These are phyloP conservation scores for Pelusios castaneus DNA, from an alignment of 2,113 vertebrate genomes.

Conservation along the genomic window DNA sequence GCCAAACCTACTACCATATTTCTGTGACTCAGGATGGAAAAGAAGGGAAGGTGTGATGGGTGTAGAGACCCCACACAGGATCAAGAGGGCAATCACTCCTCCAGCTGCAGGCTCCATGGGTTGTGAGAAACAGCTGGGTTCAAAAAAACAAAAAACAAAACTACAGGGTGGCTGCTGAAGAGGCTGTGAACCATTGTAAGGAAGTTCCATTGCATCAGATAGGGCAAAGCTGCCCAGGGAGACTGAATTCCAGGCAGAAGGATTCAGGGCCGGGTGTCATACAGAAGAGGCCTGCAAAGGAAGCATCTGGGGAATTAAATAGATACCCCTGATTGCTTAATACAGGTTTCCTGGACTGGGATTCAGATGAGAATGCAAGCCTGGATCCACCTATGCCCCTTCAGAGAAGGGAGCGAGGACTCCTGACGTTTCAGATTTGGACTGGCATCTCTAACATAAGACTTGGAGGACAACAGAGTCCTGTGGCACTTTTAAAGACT, in stretches of 20 bases:
- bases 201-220: background rate
- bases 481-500: too few relatives aligned
- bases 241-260: background rate
- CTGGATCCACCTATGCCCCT: too few relatives aligned
- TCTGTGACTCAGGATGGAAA: too few relatives aligned
- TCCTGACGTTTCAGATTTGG: background rate
- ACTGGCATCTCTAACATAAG: background rate
- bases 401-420: too few relatives aligned
- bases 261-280: background rate
- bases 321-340: background rate
- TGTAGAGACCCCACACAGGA: background rate
- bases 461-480: too few relatives aligned
- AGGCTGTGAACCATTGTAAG: background rate
- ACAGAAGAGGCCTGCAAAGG: too few relatives aligned
- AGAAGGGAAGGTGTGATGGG: background rate
- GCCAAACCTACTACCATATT: background rate
- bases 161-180: background rate
- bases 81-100: background rate
- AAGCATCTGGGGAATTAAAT: too few relatives aligned
- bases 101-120: background rate
- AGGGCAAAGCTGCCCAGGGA: background rate
- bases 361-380: too few relatives aligned
- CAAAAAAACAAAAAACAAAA: background rate
- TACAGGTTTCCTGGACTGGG: too few relatives aligned
- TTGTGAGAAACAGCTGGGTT: background rate